Conservation (phyloP, 2,797 vertebrate genomes). For the Sus cebifrons region DNA sequence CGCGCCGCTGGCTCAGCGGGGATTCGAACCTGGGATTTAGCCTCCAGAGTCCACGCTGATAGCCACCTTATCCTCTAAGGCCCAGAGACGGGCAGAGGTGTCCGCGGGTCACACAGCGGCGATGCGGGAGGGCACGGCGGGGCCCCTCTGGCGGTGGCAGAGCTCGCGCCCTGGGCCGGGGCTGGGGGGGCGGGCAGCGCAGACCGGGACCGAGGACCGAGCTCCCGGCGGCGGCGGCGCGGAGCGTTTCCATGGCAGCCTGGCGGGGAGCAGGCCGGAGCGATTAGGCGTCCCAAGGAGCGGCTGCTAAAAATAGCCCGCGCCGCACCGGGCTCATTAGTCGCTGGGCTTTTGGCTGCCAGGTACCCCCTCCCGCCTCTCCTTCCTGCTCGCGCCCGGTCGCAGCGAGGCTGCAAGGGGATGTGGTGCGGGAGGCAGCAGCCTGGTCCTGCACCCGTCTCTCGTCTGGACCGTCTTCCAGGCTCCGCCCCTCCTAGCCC, state of each 20-base stretch:
- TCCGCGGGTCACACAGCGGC: background rate
- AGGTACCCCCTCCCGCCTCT: conserved; percentile 69
- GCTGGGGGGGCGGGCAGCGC: background rate
- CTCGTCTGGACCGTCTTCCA: conserved; percentile 61
- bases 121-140: background rate
- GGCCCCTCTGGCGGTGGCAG: accelerated
- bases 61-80: background rate
- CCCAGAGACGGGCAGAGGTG: background rate
- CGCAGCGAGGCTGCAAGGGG: accelerated
- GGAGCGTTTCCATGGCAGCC: conserved; percentile 88
- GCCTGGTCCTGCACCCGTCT: conserved; percentile 59
- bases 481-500: background rate
- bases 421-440: background rate
- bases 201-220: background rate
- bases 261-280: conserved; percentile 81
- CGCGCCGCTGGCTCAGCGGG: accelerated
- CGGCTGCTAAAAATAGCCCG: conserved; percentile 87
- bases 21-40: background rate
- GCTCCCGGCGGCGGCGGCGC: background rate
- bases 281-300: conserved; percentile 84
- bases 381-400: accelerated
- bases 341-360: conserved; percentile 67
- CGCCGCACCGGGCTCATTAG: conserved; percentile 77
- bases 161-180: background rate
- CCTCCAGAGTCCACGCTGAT: background rate